Evolutionary conservation across 2,113 vertebrate genomes (phyloP).

Genomic region (Dromiciops gliroides): DNA sequence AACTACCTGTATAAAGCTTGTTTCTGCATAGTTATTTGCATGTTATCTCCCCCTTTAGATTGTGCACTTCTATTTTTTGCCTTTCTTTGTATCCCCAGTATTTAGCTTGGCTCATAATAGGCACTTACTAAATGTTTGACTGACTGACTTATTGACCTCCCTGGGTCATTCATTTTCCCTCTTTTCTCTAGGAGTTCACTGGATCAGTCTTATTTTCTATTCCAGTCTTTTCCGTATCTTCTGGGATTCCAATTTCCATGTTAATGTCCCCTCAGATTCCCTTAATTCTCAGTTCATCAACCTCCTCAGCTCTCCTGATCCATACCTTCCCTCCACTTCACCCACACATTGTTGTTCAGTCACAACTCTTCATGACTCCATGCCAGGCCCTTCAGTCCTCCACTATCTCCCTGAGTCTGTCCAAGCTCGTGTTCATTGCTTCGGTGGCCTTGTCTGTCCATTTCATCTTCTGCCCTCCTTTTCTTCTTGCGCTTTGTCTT

Average conservation of each 20-base stretch:
- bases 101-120: not conserved
- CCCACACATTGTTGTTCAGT: no score
- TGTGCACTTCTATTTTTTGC: not conserved
- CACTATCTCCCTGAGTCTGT: not conserved
- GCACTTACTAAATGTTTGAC: not conserved
- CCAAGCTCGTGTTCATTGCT: not conserved
- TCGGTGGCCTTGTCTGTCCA: not conserved
- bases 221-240: not conserved
- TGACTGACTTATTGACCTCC: not conserved
- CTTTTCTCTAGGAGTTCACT: not conserved
- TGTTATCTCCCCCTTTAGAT: not conserved
- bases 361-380: no score
- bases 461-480: not conserved
- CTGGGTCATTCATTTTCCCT: not conserved
- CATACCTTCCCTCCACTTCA: not conserved
- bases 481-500: not conserved
- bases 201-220: not conserved
- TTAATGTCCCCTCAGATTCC: not conserved
- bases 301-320: not conserved
- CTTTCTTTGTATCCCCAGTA: not conserved
- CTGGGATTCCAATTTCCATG: not conserved
- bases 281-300: not conserved
- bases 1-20: not conserved
- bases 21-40: not conserved
- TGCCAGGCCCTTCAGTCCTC: no score